Evolutionary conservation across 2,888 invertebrate species (phyloP).

Genomic region (Mesochorus sp.): DNA sequence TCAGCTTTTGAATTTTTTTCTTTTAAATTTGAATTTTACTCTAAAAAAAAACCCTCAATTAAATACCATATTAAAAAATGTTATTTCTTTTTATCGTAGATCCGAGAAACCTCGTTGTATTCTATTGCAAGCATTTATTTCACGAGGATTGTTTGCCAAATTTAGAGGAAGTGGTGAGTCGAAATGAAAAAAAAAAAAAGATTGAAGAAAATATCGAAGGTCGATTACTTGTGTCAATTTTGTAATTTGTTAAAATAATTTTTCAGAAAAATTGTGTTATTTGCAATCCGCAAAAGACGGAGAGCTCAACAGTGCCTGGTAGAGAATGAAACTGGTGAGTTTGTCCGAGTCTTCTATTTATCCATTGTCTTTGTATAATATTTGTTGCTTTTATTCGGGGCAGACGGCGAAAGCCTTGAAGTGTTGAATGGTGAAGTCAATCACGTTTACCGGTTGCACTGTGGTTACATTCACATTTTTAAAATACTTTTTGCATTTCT

Average conservation of each 20-base stretch:
- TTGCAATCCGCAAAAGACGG: conserved; percentile 82
- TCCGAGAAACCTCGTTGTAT: conserved; percentile 89
- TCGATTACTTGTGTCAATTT: conserved; percentile 21
- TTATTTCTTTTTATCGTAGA: no score
- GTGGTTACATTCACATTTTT: conserved; percentile 2
- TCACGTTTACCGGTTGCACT: conserved; percentile 74
- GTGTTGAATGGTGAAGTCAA: conserved; percentile 74
- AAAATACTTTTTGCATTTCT: neutral
- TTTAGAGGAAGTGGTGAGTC: conserved; percentile 76
- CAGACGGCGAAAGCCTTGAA: conserved; percentile 69
- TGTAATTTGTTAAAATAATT: conserved; percentile 22
- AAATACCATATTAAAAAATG: no score
- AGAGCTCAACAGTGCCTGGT: conserved; percentile 61
- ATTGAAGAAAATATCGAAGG: neutral
- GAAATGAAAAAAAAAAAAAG: neutral
- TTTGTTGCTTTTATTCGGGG: conserved; percentile 43
- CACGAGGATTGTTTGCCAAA: conserved; percentile 92
- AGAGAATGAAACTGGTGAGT: conserved; percentile 71
- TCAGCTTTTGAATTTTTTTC: no score
- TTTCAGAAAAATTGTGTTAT: conserved; percentile 84
- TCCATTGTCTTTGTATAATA: neutral
- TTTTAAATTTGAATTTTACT: no score
- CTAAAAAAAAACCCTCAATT: no score
- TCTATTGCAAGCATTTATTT: conserved; percentile 95
- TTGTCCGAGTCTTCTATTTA: neutral